Conservation (phyloP, 2,113 vertebrate species). For the Fulica atra region DNA sequence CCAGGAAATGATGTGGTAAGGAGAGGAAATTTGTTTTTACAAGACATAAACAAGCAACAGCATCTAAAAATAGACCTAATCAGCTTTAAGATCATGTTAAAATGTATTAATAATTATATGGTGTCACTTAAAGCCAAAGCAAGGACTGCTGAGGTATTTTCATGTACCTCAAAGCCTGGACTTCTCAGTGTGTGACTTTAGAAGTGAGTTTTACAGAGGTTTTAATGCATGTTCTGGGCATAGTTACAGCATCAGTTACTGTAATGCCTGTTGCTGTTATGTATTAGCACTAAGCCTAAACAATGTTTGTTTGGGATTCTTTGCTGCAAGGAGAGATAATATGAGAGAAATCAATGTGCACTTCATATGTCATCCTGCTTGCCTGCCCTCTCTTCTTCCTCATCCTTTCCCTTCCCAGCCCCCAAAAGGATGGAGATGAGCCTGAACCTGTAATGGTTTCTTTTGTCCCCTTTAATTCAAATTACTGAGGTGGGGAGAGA, state of each 20-base stretch:
- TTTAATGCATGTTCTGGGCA: not conserved
- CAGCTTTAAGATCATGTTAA: not conserved
- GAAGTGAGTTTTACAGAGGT: not conserved
- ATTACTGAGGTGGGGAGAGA: fast-evolving
- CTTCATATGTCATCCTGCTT: not conserved
- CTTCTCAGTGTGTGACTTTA: not conserved
- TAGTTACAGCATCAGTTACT: not conserved
- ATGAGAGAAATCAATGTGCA: not conserved
- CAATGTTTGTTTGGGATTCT: not conserved
- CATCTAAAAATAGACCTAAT: not conserved
- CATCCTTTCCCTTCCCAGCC: not conserved
- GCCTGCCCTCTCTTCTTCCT: not conserved
- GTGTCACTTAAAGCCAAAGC: not conserved
- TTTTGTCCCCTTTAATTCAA: not conserved
- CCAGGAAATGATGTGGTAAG: not conserved
- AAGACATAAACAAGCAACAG: conserved; percentile 8
- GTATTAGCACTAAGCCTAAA: not conserved
- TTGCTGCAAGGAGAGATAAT: not conserved
- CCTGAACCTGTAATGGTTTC: not conserved
- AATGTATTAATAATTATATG: not conserved
- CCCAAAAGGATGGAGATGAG: not conserved
- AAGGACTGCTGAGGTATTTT: not conserved
- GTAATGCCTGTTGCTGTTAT: not conserved
- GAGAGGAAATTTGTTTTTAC: not conserved
- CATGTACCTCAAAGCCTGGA: not conserved